Evolutionary conservation across 2,113 vertebrate species (phyloP).

Genomic region (Engystomops pustulosus): DNA sequence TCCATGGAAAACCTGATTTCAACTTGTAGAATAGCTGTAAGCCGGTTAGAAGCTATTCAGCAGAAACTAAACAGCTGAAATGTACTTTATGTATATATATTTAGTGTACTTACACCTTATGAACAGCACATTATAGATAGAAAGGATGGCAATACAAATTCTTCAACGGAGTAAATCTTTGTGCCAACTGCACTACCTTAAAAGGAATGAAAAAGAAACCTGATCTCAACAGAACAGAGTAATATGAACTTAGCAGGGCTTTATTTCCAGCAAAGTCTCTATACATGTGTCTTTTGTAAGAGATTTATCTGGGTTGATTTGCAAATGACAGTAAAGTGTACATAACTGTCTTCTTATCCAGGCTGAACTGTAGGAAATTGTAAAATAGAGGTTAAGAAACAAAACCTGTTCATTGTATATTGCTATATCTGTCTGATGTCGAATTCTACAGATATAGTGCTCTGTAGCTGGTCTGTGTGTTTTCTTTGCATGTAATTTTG

Average conservation of each 20-base stretch:
- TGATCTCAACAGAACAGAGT: not conserved
- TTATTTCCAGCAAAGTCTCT: too few species aligned
- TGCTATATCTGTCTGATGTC: too few species aligned
- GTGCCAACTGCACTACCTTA: not conserved
- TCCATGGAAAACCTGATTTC: conserved; percentile 44
- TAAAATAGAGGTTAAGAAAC: not conserved
- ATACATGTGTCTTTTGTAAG: too few species aligned
- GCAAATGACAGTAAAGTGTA: not conserved
- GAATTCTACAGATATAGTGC: not conserved
- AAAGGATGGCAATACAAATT: not conserved
- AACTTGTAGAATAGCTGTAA: conserved; percentile 28
- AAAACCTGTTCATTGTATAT: not conserved
- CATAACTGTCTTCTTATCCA: not conserved
- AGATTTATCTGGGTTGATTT: not conserved
- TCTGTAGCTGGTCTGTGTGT: not conserved
- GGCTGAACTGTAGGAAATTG: not conserved
- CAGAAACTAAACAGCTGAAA: not conserved
- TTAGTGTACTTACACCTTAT: not conserved
- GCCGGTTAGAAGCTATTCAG: not conserved
- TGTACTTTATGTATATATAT: not conserved
- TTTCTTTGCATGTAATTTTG: not conserved
- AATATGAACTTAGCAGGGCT: not conserved
- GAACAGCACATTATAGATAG: not conserved
- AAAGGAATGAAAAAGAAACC: not conserved
- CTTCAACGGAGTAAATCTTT: not conserved